These are phyloP conservation scores for Hemicentrotus pulcherrimus DNA, from an alignment of 35 echinoderm and acorn worm species.

Conservation along the genomic window DNA sequence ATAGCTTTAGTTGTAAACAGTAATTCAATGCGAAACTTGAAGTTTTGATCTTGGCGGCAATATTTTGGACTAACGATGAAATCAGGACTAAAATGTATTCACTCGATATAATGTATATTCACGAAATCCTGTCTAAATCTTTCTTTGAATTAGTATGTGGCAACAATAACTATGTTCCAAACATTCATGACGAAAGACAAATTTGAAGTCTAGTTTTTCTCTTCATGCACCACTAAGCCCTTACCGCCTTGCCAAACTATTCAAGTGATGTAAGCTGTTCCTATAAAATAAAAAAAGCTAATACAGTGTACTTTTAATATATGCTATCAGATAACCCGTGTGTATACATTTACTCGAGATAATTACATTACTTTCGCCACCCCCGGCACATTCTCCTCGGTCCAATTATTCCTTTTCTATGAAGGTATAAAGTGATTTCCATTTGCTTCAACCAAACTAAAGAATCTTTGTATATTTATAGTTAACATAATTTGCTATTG, in stretches of 20 bases:
- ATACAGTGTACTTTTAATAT: neutral
- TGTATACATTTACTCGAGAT: neutral
- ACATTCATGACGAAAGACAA: no score
- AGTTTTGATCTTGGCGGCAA: no score
- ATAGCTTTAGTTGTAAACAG: no score
- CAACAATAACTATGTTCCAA: no score
- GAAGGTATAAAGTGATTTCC: neutral
- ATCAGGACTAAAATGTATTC: no score
- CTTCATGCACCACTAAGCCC: no score
- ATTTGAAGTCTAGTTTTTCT: no score
- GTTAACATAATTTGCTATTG: neutral
- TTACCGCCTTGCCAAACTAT: neutral
- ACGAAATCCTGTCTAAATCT: no score
- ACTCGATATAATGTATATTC: no score
- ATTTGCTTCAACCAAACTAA: neutral
- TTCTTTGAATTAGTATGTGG: no score
- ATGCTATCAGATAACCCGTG: conserved; percentile 7
- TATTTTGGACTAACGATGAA: no score
- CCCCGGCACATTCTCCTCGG: neutral
- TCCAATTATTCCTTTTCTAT: neutral
- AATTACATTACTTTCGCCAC: neutral
- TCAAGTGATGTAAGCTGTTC: neutral
- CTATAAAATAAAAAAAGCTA: neutral
- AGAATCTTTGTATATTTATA: neutral
- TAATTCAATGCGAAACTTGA: no score